Evolutionary conservation across 2,113 vertebrate species (phyloP), one percentile per base, ranked within the genome.

Genomic region (Nothobranchius furzeri): DNA sequence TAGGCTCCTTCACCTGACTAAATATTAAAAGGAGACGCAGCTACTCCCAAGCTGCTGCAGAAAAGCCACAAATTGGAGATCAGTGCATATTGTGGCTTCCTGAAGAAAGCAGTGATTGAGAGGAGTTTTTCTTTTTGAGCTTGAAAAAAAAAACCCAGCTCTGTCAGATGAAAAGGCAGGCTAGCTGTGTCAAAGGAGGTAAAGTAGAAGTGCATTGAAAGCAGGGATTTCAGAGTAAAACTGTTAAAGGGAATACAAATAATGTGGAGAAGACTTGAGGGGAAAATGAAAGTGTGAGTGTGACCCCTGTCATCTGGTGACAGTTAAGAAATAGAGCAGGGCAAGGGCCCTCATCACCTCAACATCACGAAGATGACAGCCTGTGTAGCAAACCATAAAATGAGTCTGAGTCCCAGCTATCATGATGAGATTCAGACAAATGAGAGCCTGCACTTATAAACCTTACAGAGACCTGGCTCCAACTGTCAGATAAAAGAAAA

Each of bases 351-450:
- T 55, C 73, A 77, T 82, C 68, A 67, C 72, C 68, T 68, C 14
- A 37, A 50, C 73, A 9, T 78, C 76, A 64, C 5, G 1, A 54
- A 25, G 67, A 75, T 46, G 69, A 76, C 75, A 81, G 67, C 54
- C 53, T 11, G 10, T 24, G 72, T 46, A 68, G 70, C 70, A 68
- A 90, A 76, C 71, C 62, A 45, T 40, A 70, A 36, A 70, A 74
- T 61, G 50, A 48, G 60, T 54, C 53, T 20, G 63, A 43, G 17
- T 73, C 56, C 64, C 56, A 73, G 74, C 54, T 66, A 68, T 71
- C 64, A 65, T 40, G 71, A 45, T 15, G 25, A 63, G 61, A 75
- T 70, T 52, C 9, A 25, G 48, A 76, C 87, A 88, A 88, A 90
- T 75, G 68, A 78, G 78, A 82, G 63, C 51, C 70, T 59, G 62